phyloP scores from a whole-genome alignment of 2,888 invertebrate genomes.

The Leptinotarsa juncta region DNA sequence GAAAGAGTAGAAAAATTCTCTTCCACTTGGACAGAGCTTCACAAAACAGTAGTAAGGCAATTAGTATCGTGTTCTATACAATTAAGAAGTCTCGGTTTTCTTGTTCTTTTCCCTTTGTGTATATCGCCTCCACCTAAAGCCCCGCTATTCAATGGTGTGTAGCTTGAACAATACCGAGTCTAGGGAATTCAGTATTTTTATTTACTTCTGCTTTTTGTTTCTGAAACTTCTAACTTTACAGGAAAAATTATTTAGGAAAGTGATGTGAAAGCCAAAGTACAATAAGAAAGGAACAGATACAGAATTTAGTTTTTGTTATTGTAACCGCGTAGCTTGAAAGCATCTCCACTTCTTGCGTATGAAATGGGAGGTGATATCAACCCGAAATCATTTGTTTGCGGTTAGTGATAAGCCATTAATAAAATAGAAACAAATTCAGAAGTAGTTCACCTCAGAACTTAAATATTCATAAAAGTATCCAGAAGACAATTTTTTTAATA shows the following conservation, averaged over 20 bases:
- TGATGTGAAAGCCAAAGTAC: slow-evolving; percentile 8
- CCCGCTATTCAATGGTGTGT: slow-evolving; percentile 23
- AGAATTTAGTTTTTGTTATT: neutral
- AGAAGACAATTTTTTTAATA: too few species aligned
- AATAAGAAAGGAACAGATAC: neutral
- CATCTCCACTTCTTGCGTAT: neutral
- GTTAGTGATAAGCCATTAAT: too few species aligned
- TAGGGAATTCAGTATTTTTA: slow-evolving; percentile 21
- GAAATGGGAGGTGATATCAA: too few species aligned
- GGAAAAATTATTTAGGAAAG: slow-evolving; percentile 16
- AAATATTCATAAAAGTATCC: too few species aligned
- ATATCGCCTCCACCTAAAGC: slow-evolving; percentile 36
- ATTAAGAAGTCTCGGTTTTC: slow-evolving; percentile 62
- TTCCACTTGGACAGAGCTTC: slow-evolving; percentile 62
- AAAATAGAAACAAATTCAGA: too few species aligned
- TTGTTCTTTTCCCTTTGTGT: slow-evolving; percentile 47
- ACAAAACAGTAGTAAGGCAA: slow-evolving; percentile 65
- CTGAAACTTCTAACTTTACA: slow-evolving; percentile 10
- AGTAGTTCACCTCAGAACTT: too few species aligned
- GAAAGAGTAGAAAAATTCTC: slow-evolving; percentile 45
- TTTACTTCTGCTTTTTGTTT: slow-evolving; percentile 13
- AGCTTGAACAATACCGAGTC: slow-evolving; percentile 22
- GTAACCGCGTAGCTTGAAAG: neutral
- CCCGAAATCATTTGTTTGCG: too few species aligned
- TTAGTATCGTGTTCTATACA: slow-evolving; percentile 66